Evolutionary conservation across 1,140 invertebrate genomes (phyloP), one percentile per base, ranked within the genome.

Genomic region (Habropoda laboriosa): DNA sequence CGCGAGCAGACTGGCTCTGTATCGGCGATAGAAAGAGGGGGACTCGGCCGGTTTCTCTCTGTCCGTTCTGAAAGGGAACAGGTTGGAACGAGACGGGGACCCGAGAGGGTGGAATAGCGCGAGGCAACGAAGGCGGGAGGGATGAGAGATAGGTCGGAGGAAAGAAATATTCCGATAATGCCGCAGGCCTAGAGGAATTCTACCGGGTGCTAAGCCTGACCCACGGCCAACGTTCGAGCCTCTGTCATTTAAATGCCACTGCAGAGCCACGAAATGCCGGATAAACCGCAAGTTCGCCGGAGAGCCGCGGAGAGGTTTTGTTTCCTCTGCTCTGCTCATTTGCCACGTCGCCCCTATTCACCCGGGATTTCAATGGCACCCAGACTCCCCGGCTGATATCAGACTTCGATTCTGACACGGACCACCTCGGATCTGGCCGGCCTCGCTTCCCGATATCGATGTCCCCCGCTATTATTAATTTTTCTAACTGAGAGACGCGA

Each of bases 121-220:
- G 61, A 10, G 24, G 71, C 68, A 35, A 7, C 63, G 63, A 64
- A 75, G n/a, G 27, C 66, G 53, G 68, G 42, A 57, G 75, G n/a
- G n/a, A n/a, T n/a, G n/a, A n/a, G n/a, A n/a, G n/a, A n/a, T n/a
- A n/a, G n/a, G n/a, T n/a, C n/a, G n/a, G 55, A 27, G 55, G 79
- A 82, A 86, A 79, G 77, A 85, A 83, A 86, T 86, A 86, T 84
- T 86, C 84, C 84, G 74, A 86, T 86, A 86, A 86, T 30, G 85
- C 85, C 73, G 80, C 55, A 42, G 84, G 80, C 76, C 81, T 70
- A 16, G 35, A 42, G 70, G 77, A 86, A 86, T 86, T 85, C 61
- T 72, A 68, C 68, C 66, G 24, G 64, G 70, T 55, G 79, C 32
- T 61, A 45, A 68, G 64, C 60, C 51, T 76, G 78, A 74, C 57